Evolutionary conservation across 2,797 vertebrate species (phyloP).

Genomic region (Gymnothorax reevesii): DNA sequence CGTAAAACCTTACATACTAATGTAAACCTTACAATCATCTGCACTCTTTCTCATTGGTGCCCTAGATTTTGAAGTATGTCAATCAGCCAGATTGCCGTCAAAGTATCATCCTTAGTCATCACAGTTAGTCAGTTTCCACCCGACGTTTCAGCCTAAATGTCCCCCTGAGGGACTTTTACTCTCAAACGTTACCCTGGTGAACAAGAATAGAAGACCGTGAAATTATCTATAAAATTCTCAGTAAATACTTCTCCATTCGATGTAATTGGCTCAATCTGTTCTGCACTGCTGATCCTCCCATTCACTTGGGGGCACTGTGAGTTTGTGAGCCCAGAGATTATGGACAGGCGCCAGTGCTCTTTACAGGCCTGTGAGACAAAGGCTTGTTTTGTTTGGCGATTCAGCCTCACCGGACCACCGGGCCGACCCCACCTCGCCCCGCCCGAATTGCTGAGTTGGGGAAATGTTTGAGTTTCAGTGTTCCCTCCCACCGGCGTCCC

Average conservation of each 20-base stretch:
- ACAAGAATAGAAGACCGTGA: not conserved
- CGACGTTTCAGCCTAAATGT: not conserved
- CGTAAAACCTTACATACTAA: not conserved
- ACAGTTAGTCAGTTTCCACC: not conserved
- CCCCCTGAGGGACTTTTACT: not conserved
- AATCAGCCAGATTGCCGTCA: not conserved
- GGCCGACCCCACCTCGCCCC: constrained; percentile 26
- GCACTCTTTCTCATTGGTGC: not conserved
- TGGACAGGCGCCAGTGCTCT: constrained; percentile 46
- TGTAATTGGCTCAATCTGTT: not conserved
- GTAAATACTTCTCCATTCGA: not conserved
- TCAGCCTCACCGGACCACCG: constrained; percentile 35
- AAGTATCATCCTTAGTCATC: not conserved
- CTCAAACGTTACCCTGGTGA: too few relatives aligned
- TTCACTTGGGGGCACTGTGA: constrained; percentile 31
- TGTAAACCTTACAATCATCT: not conserved
- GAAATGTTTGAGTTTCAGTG: constrained; percentile 65
- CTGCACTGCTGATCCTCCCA: not conserved
- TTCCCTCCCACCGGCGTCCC: constrained; percentile 73
- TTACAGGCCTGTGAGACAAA: constrained; percentile 53
- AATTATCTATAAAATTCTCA: not conserved
- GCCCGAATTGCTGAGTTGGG: constrained; percentile 64
- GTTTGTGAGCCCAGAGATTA: constrained; percentile 16
- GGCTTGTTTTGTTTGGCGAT: constrained; percentile 62
- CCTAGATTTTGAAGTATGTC: not conserved